A percentile compares a stretch with the other conserved stretches of the same genome.
Conservation (phyloP, 2,888 invertebrate species). For the Zaprionus bogoriensis region DNA sequence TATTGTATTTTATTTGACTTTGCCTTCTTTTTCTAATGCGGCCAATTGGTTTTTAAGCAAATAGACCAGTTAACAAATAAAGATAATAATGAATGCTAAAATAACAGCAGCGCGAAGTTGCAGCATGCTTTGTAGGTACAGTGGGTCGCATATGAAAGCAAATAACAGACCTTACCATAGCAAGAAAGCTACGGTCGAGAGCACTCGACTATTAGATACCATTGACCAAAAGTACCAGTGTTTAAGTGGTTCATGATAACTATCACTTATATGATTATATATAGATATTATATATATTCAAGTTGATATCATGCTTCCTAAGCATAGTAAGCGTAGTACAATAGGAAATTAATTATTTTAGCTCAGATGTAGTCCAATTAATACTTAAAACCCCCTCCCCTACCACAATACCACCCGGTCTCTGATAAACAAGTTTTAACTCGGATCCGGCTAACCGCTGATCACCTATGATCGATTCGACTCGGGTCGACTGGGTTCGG, state of each 20-base stretch:
- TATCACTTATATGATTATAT: too few species aligned
- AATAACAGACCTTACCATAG: too few species aligned
- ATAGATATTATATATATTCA: too few species aligned
- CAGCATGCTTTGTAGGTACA: neutral
- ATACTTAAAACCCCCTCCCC: constrained; percentile 6
- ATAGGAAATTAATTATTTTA: constrained; percentile 43
- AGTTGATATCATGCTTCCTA: too few species aligned
- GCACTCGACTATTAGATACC: too few species aligned
- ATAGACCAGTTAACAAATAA: constrained; percentile 51
- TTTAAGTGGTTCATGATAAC: too few species aligned
- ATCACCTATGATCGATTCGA: constrained; percentile 39
- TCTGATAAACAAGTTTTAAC: constrained; percentile 34
- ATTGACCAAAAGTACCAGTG: too few species aligned
- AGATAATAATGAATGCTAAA: constrained; percentile 33
- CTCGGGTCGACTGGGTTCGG: constrained; percentile 33
- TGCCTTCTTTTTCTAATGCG: constrained; percentile 38
- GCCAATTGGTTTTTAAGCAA: constrained; percentile 57
- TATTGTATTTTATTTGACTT: too few species aligned
- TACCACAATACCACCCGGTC: neutral
- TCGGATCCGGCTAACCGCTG: neutral
- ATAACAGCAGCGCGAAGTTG: constrained; percentile 9
- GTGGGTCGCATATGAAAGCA: neutral
- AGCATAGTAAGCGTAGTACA: constrained; percentile 17
- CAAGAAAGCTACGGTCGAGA: too few species aligned
- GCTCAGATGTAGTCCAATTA: constrained; percentile 36